A percentile compares a stretch with the other conserved stretches of the same genome.
Evolutionary conservation across 2,888 invertebrate genomes (phyloP).

Genomic region (Chymomyza caudatula): DNA sequence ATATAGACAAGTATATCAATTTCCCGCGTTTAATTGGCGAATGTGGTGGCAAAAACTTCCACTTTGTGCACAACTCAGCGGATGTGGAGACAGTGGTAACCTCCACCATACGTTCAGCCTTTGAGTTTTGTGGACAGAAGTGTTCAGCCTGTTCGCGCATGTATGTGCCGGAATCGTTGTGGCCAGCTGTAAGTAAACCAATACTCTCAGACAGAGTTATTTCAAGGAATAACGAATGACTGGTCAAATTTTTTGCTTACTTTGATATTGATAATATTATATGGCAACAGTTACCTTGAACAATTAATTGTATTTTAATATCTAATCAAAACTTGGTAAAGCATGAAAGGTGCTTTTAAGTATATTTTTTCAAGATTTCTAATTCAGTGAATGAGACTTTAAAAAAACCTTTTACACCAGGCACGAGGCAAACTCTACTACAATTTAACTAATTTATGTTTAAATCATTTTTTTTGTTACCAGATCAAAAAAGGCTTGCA

Average conservation of each 20-base stretch:
- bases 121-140: constrained; percentile 98
- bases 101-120: constrained; percentile 92
- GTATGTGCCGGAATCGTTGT: constrained; percentile 94
- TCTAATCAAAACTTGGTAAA: too few relatives aligned
- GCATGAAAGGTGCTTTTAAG: too few relatives aligned
- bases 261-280: background rate
- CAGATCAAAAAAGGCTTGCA: constrained; percentile 83
- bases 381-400: too few relatives aligned
- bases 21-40: constrained; percentile 97
- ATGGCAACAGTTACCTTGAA: background rate
- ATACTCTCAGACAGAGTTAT: background rate
- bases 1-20: constrained; percentile 89
- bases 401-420: too few relatives aligned
- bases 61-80: constrained; percentile 96
- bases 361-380: too few relatives aligned
- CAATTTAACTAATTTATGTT: too few relatives aligned
- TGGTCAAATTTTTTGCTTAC: background rate
- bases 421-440: too few relatives aligned
- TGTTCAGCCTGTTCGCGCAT: constrained; percentile 99
- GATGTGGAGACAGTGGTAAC: constrained; percentile 89
- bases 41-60: constrained; percentile 99
- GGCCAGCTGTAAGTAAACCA: constrained; percentile 84
- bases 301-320: too few relatives aligned
- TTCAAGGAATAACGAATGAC: background rate
- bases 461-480: too few relatives aligned